Evolutionary conservation across 2,888 invertebrate species (phyloP).

Genomic region (Cheilosia urbana): DNA sequence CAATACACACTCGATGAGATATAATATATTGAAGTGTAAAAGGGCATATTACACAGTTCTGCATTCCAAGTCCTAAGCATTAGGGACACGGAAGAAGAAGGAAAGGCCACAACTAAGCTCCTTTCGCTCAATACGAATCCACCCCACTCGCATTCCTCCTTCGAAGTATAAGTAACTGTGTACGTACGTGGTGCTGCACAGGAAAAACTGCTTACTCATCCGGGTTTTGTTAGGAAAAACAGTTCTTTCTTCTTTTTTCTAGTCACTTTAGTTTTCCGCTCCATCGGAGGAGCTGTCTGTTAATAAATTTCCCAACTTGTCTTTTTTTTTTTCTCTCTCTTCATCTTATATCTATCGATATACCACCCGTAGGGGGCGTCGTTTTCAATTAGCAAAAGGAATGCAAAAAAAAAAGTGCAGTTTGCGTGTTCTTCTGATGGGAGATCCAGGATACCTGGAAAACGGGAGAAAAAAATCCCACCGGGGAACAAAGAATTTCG

Average conservation of each 20-base stretch:
- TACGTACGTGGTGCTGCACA: conserved; percentile 6
- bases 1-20: background rate
- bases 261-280: conserved; percentile 47
- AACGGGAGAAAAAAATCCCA: conserved; percentile 35
- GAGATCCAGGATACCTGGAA: conserved; percentile 7
- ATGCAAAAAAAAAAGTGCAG: conserved; percentile 11
- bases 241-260: conserved; percentile 8
- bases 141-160: conserved; percentile 4
- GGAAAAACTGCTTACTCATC: conserved; percentile 47
- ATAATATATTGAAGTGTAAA: background rate
- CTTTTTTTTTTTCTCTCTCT: background rate
- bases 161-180: background rate
- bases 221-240: conserved; percentile 45
- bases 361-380: conserved; percentile 26
- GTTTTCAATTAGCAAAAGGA: conserved; percentile 58
- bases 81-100: background rate
- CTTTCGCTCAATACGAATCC: background rate
- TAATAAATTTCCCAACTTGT: conserved; percentile 64
- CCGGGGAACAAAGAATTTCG: conserved; percentile 28
- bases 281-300: conserved; percentile 48
- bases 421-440: conserved; percentile 51
- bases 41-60: background rate
- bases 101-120: background rate
- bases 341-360: background rate
- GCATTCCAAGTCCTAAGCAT: conserved; percentile 9